A percentile compares a stretch with the other conserved stretches of the same genome.
Conservation (phyloP, 2,113 vertebrate genomes). For the Aplodontia rufa region DNA sequence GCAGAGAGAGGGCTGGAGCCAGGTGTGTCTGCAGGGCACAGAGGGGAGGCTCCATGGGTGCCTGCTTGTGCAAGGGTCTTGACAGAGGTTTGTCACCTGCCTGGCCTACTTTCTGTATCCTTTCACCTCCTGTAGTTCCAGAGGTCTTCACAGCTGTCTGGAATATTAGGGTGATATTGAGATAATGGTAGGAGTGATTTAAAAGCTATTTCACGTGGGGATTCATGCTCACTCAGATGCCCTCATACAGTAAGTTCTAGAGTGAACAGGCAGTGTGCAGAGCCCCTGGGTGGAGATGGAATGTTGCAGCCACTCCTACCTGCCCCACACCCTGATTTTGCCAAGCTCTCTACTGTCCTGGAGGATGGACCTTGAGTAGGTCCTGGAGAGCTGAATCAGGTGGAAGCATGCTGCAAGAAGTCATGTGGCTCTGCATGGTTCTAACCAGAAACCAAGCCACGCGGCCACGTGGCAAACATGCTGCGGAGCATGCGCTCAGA, state of each 20-base stretch:
- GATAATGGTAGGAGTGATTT: neutral
- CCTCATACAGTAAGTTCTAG: neutral
- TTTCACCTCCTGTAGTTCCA: neutral
- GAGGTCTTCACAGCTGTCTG: neutral
- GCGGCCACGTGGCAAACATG: neutral
- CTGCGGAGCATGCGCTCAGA: neutral
- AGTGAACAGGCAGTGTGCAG: neutral
- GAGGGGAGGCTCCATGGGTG: neutral
- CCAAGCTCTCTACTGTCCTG: neutral
- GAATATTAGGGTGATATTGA: neutral
- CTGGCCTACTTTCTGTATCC: rapidly evolving
- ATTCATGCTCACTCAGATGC: neutral
- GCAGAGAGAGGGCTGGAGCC: neutral
- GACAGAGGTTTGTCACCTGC: neutral
- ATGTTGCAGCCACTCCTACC: neutral
- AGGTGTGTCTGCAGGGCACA: neutral
- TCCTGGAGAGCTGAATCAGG: rapidly evolving
- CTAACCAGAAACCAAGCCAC: neutral
- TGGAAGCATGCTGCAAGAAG: too few relatives aligned
- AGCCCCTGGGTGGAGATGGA: neutral
- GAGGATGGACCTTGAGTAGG: neutral
- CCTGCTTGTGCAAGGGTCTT: rapidly evolving
- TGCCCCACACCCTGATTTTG: rapidly evolving
- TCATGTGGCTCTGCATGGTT: neutral
- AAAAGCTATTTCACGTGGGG: neutral